A percentile compares a stretch with the other conserved stretches of the same genome.
Evolutionary conservation across 2,888 invertebrate species (phyloP).

Genomic region (Meloe dianella): DNA sequence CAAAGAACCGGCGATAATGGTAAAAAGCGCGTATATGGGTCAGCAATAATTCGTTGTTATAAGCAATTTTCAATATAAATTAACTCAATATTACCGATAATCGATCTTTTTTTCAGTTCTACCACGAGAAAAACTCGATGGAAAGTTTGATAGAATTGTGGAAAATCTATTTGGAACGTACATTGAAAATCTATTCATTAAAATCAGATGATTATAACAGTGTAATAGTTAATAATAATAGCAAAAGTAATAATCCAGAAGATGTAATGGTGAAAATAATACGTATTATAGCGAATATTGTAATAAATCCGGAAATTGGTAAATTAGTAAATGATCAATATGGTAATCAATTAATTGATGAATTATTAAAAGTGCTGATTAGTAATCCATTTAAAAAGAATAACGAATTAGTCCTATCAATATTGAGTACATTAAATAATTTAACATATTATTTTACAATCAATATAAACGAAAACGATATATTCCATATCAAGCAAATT

Average conservation of each 20-base stretch:
- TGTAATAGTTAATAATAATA: conserved; percentile 45
- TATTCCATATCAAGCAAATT: conserved; percentile 61
- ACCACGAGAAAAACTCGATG: conserved; percentile 64
- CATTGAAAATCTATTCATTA: conserved; percentile 56
- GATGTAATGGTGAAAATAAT: conserved; percentile 73
- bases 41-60: too few species aligned
- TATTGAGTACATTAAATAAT: conserved; percentile 83
- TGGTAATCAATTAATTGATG: conserved; percentile 56
- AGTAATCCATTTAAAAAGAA: conserved; percentile 63
- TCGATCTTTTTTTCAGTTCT: conserved; percentile 60
- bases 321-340: conserved; percentile 64
- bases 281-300: conserved; percentile 65
- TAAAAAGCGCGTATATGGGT: too few species aligned
- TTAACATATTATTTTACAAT: conserved; percentile 75
- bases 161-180: conserved; percentile 62
- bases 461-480: conserved; percentile 54
- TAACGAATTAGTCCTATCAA: conserved; percentile 78
- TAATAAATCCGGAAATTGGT: conserved; percentile 79
- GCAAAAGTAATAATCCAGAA: conserved; percentile 59
- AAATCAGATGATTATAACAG: conserved; percentile 55
- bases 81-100: background rate
- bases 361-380: conserved; percentile 58
- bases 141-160: conserved; percentile 62
- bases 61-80: too few species aligned
- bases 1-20: too few species aligned